These are phyloP conservation scores for Lypha dubia DNA, from an alignment of 2,888 invertebrate species.

Conservation along the genomic window DNA sequence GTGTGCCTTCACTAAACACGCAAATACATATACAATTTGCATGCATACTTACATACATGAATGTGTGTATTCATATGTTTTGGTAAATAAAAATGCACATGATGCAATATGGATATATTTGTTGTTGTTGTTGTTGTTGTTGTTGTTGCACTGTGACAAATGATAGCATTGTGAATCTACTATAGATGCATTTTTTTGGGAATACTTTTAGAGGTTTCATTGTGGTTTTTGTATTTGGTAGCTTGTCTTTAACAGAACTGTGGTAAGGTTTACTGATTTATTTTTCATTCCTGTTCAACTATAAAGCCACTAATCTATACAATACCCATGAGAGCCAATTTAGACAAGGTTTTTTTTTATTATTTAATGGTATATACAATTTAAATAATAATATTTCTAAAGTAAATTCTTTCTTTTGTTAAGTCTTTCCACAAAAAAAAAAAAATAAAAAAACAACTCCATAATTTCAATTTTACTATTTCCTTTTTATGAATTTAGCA, in stretches of 20 bases:
- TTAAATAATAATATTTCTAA: slow-evolving; percentile 16
- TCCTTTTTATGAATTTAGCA: slow-evolving; percentile 64
- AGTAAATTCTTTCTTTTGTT: slow-evolving; percentile 12
- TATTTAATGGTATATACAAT: background rate
- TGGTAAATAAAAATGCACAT: slow-evolving; percentile 61
- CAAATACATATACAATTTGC: slow-evolving; percentile 12
- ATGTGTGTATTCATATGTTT: slow-evolving; percentile 31
- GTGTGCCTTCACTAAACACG: slow-evolving; percentile 27
- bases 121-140: slow-evolving; percentile 24
- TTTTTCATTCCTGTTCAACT: slow-evolving; percentile 10
- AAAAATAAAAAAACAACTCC: no score
- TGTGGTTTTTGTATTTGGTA: slow-evolving; percentile 62
- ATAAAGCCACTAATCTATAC: slow-evolving; percentile 21
- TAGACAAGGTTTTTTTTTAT: slow-evolving; percentile 21
- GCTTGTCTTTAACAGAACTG: slow-evolving; percentile 67
- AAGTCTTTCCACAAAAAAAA: background rate
- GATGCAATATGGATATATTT: slow-evolving; percentile 59
- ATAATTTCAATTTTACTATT: slow-evolving; percentile 53
- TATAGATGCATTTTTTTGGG: slow-evolving; percentile 50
- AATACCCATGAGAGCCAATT: slow-evolving; percentile 52
- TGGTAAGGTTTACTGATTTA: slow-evolving; percentile 52
- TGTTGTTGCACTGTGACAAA: slow-evolving; percentile 43
- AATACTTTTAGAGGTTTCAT: slow-evolving; percentile 66
- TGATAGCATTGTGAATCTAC: slow-evolving; percentile 48
- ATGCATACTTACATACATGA: slow-evolving; percentile 11